phyloP scores from a whole-genome alignment of 2,113 vertebrate genomes.

The Mus spicilegus region DNA sequence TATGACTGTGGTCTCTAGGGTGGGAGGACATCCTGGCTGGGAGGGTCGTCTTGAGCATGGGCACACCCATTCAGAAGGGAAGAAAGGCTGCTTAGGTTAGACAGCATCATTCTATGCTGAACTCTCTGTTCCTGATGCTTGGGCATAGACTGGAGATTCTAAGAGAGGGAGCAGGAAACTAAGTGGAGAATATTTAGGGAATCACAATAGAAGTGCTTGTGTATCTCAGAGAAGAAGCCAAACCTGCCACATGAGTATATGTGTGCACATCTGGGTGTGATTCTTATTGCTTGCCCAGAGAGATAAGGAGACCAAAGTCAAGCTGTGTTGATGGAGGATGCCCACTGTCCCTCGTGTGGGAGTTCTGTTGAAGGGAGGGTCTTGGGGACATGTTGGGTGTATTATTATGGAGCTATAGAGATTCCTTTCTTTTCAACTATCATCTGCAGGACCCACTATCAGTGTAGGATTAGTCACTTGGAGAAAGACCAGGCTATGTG shows the following conservation, averaged over 20 bases:
- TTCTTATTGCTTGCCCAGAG: background rate
- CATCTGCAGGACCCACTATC: background rate
- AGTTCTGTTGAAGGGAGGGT: background rate
- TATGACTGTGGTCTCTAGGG: too few relatives aligned
- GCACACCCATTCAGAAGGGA: background rate
- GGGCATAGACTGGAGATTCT: background rate
- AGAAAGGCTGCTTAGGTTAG: background rate
- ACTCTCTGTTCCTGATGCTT: background rate
- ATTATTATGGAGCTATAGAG: background rate
- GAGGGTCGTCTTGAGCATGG: background rate
- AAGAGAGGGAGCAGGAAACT: background rate
- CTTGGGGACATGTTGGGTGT: background rate
- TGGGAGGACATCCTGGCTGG: background rate
- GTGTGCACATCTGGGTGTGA: background rate
- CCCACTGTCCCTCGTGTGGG: background rate
- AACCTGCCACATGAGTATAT: background rate
- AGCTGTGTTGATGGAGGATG: too few relatives aligned
- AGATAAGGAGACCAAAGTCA: background rate
- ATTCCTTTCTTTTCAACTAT: background rate
- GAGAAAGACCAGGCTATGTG: background rate
- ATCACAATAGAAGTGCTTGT: background rate
- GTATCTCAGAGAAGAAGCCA: background rate
- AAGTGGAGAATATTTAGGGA: background rate
- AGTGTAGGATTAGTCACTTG: background rate
- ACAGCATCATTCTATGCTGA: background rate